These are phyloP conservation scores for Pagetopsis macropterus DNA, from an alignment of 2,797 vertebrate genomes.

Conservation along the genomic window DNA sequence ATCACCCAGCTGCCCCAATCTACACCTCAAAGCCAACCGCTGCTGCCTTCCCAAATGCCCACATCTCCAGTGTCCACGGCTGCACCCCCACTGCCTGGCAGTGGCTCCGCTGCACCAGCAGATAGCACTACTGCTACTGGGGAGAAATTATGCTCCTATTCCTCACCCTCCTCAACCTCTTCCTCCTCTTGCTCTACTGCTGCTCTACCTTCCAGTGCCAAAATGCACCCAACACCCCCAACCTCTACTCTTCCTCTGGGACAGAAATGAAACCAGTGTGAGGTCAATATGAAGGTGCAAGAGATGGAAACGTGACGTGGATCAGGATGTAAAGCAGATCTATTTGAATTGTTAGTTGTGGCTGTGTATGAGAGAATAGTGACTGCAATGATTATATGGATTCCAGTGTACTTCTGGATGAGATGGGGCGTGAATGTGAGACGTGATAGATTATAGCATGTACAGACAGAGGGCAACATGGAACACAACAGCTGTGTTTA, in stretches of 20 bases:
- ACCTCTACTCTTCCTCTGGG: constrained; percentile 83
- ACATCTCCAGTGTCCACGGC: constrained; percentile 65
- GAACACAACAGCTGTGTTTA: constrained; percentile 52
- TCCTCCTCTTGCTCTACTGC: constrained; percentile 82
- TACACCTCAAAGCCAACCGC: constrained; percentile 70
- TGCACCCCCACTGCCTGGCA: constrained; percentile 53
- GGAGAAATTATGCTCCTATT: constrained; percentile 73
- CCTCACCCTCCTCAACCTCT: constrained; percentile 80
- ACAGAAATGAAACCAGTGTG: constrained; percentile 78
- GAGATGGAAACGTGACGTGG: constrained; percentile 40
- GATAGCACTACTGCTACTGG: constrained; percentile 63
- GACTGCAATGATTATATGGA: constrained; percentile 51
- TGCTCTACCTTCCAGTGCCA: constrained; percentile 86
- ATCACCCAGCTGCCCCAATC: constrained; percentile 63
- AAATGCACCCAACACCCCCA: constrained; percentile 80
- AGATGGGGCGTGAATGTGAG: constrained; percentile 64
- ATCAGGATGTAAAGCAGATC: constrained; percentile 51
- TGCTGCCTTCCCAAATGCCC: constrained; percentile 75
- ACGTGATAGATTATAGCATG: constrained; percentile 64
- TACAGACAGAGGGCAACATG: constrained; percentile 63
- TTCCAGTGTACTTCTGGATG: constrained; percentile 51
- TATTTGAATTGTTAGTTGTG: constrained; percentile 51
- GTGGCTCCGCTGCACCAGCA: constrained; percentile 53
- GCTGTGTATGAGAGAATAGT: constrained; percentile 53
- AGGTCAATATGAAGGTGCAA: constrained; percentile 54